Base-by-base conservation (phyloP, 2,888 invertebrate species). In the Psylliodes chrysocephalus region DNA sequence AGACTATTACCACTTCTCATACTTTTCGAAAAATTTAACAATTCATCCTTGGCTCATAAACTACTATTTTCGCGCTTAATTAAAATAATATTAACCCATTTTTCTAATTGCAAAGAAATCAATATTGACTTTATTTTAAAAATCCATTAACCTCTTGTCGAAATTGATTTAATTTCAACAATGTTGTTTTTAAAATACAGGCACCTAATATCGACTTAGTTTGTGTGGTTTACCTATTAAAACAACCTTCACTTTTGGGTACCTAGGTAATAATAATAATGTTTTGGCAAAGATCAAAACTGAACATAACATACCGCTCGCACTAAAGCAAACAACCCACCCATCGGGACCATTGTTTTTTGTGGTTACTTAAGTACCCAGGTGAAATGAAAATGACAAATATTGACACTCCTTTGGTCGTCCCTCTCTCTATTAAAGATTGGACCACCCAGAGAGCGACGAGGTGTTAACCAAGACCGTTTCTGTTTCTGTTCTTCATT, bases 351-450 rank as follows among this genome's bases (percentile, higher is more conserved):
- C 74, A 75, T 77, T 77, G 75, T 76, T 73, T 77, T 77, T 76
- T 66, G 60, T 72, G 74, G 75, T 71, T 71, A 67, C 71, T 76
- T 73, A 75, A 76, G 75, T 73, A 73, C 75, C 65, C 77, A 77
- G 77, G 76, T 77, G 76, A 75, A 77, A 77, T 77, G 73, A 76
- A 76, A 76, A 76, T 73, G 72, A 72, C 71, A 75, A 77, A 77
- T 77, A 77, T 77, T 77, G 71, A 69, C 69, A 44, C 60, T 49
- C 47, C 42, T 38, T 47, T 69, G 69, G 73, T 66, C 68, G 69
- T 74, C 72, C 72, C 68, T 71, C 28, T 63, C 73, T 47, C 35
- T 57, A n/a, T n/a, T n/a, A 15, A 57, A 47, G 46, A 33, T 10
- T 35, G 66, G 75, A 75, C 75, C 75, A 75, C 75, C 74, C 75